Evolutionary conservation across 2,113 vertebrate species (phyloP).

Genomic region (Oenanthe oenanthe): DNA sequence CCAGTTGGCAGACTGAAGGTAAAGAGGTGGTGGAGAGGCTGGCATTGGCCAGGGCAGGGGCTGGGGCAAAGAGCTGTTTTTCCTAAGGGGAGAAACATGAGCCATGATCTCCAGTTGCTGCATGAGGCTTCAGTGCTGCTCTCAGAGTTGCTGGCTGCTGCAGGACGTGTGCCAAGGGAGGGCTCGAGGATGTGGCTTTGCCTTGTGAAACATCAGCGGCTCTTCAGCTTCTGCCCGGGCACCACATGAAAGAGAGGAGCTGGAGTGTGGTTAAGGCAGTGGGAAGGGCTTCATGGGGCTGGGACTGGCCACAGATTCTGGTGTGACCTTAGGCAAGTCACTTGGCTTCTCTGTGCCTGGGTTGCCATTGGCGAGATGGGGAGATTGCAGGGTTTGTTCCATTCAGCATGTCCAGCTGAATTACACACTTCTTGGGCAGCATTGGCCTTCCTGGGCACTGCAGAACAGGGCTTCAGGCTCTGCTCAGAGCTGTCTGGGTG

Average conservation of each 20-base stretch:
- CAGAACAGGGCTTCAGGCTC: neutral
- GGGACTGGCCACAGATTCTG: neutral
- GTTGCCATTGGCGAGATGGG: neutral
- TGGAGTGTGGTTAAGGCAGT: neutral
- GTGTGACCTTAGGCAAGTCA: neutral
- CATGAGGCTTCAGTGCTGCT: neutral
- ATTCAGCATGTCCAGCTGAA: fast-evolving
- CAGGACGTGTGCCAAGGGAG: fast-evolving
- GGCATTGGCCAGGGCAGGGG: neutral
- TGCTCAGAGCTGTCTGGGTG: neutral
- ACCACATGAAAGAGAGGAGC: constrained; percentile 27
- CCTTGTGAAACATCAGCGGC: neutral
- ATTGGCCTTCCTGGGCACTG: neutral
- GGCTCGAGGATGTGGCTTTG: neutral
- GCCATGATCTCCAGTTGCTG: neutral
- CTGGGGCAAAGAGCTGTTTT: neutral
- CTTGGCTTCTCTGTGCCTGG: neutral
- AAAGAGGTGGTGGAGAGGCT: neutral
- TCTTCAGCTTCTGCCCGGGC: neutral
- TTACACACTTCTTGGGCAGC: fast-evolving
- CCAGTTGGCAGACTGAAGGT: neutral
- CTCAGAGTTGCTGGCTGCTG: neutral
- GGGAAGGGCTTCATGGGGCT: neutral
- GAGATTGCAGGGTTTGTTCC: neutral
- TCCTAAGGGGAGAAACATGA: neutral